phyloP scores from a whole-genome alignment of 1,140 invertebrate species.

The Diachasma alloeum region DNA sequence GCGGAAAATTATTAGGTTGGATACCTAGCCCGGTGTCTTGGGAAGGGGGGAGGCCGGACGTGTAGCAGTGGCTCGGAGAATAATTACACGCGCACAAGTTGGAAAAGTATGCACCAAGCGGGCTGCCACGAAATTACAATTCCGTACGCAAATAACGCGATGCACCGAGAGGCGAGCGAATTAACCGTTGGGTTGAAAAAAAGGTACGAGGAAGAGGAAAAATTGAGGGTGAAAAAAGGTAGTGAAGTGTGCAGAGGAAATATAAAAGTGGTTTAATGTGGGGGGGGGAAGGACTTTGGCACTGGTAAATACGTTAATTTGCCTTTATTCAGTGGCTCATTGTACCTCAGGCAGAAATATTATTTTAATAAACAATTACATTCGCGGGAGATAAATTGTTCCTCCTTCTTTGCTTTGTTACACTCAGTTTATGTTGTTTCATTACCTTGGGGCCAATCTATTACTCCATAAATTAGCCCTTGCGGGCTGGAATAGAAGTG shows the following conservation, averaged over 20 bases:
- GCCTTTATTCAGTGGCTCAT: neutral
- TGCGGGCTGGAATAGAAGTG: neutral
- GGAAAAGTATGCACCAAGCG: neutral
- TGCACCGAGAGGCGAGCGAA: neutral
- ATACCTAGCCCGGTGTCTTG: too few species aligned
- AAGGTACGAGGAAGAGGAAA: neutral
- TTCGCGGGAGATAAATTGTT: neutral
- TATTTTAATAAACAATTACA: neutral
- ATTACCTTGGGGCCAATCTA: neutral
- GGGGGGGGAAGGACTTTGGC: neutral
- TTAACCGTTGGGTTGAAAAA: neutral
- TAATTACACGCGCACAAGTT: too few species aligned
- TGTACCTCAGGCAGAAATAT: neutral
- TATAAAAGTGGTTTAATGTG: neutral
- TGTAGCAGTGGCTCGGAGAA: too few species aligned
- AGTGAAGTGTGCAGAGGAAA: too few species aligned
- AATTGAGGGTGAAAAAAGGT: too few species aligned
- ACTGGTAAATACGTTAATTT: neutral
- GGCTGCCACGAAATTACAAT: neutral
- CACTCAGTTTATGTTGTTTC: neutral
- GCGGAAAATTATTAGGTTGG: too few species aligned
- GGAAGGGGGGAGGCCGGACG: too few species aligned
- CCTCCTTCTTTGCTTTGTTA: neutral
- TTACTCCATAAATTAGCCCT: neutral
- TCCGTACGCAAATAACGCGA: conserved; percentile 3